phyloP scores from a whole-genome alignment of 2,888 invertebrate genomes.

The Crepidodera aurea region DNA sequence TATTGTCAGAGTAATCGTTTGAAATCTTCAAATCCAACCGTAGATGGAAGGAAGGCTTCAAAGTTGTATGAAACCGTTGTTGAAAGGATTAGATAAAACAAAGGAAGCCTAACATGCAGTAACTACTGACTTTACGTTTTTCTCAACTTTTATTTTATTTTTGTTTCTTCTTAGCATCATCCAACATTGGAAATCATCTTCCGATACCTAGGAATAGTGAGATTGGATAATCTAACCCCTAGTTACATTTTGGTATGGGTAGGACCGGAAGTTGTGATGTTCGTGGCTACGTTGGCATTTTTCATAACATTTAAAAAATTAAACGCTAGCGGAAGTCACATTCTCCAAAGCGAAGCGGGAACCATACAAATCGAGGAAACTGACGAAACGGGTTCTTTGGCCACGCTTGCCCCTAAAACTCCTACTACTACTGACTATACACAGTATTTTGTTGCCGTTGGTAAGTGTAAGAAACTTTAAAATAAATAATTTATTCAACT shows the following conservation, averaged over 20 bases:
- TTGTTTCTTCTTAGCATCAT: slow-evolving; percentile 51
- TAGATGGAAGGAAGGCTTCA: too few species aligned
- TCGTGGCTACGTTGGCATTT: slow-evolving; percentile 63
- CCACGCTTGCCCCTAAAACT: neutral
- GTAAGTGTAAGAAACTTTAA: slow-evolving; percentile 31
- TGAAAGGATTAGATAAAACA: too few species aligned
- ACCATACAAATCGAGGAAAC: slow-evolving; percentile 22
- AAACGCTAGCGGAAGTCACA: slow-evolving; percentile 40
- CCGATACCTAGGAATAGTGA: slow-evolving; percentile 75
- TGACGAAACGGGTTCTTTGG: slow-evolving; percentile 16
- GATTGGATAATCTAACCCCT: slow-evolving; percentile 67
- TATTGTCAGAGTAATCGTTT: too few species aligned
- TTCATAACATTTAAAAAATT: slow-evolving; percentile 64
- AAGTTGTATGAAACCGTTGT: too few species aligned
- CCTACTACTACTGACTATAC: slow-evolving; percentile 5
- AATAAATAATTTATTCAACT: neutral
- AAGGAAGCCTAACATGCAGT: too few species aligned
- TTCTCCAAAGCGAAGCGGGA: slow-evolving; percentile 24
- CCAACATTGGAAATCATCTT: slow-evolving; percentile 69
- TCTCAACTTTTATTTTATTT: too few species aligned
- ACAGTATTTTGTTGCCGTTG: slow-evolving; percentile 34
- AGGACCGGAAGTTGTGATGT: slow-evolving; percentile 76
- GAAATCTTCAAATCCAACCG: too few species aligned
- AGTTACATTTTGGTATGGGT: slow-evolving; percentile 76
- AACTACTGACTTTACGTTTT: too few species aligned